A percentile compares a stretch with the other conserved stretches of the same genome.
phyloP scores from a whole-genome alignment of 2,888 invertebrate species.

The Spisula solida region DNA sequence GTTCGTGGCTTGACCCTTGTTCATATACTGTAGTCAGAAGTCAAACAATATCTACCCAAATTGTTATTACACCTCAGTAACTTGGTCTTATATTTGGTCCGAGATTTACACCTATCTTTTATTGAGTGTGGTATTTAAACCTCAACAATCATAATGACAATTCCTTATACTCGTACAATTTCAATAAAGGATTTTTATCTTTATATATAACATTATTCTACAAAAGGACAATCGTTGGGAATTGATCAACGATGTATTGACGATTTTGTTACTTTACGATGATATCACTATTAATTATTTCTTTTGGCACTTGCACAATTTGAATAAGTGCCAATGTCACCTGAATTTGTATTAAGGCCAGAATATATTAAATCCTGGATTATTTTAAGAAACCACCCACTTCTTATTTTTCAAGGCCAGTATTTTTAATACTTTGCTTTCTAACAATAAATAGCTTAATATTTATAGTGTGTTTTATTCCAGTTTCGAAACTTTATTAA shows the following conservation, averaged over 20 bases:
- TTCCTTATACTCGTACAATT: background rate
- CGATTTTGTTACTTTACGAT: conserved; percentile 2
- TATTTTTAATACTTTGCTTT: too few relatives aligned
- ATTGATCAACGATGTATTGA: conserved; percentile 3
- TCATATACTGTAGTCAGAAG: background rate
- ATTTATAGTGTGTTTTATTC: too few relatives aligned
- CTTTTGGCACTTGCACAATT: conserved; percentile 42
- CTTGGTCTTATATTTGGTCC: background rate
- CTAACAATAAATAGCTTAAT: too few relatives aligned
- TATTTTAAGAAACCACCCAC: too few relatives aligned
- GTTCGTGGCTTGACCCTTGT: background rate
- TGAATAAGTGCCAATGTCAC: conserved; percentile 10
- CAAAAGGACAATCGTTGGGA: background rate
- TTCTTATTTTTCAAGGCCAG: too few relatives aligned
- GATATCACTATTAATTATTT: conserved; percentile 47
- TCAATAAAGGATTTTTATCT: conserved; percentile 8
- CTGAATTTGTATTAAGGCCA: background rate
- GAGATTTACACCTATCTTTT: background rate
- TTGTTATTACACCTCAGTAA: background rate
- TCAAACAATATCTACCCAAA: background rate
- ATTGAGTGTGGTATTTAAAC: conserved; percentile 14
- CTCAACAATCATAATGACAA: background rate
- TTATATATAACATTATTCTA: conserved; percentile 7
- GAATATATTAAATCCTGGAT: too few relatives aligned
- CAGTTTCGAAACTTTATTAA: too few relatives aligned